Conservation (phyloP, 2,797 vertebrate species). For the Cossypha niveicapilla region DNA sequence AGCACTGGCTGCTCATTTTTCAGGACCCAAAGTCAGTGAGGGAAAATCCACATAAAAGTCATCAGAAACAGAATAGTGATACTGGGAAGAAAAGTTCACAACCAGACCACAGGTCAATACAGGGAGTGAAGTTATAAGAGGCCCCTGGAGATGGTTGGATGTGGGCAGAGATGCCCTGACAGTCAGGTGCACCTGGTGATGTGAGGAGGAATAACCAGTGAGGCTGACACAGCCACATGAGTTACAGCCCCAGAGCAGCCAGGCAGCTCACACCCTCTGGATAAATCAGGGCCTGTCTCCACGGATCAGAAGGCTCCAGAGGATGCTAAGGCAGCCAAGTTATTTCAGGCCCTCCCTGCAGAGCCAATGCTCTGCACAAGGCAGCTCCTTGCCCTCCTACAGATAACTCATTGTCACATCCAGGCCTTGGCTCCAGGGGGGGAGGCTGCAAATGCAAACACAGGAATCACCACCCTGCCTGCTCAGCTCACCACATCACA, state of each 20-base stretch:
- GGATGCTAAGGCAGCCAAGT: background rate
- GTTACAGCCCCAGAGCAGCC: background rate
- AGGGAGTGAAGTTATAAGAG: background rate
- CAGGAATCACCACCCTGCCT: background rate
- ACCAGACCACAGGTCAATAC: background rate
- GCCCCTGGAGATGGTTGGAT: background rate
- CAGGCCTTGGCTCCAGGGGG: background rate
- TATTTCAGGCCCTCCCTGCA: background rate
- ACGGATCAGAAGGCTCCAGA: background rate
- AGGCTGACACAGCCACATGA: background rate
- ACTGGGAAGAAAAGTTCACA: background rate
- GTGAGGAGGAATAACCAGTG: background rate
- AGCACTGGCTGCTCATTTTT: background rate
- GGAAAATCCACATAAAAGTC: background rate
- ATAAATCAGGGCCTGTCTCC: background rate
- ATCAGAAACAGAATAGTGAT: background rate
- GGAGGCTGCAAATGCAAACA: background rate
- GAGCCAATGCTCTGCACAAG: background rate
- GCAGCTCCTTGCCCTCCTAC: background rate
- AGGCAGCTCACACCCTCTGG: background rate
- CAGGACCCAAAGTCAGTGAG: background rate
- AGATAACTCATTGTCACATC: accelerated
- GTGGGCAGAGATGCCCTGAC: background rate
- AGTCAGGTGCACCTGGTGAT: background rate
- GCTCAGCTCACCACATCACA: accelerated